A percentile compares a stretch with the other conserved stretches of the same genome.
These are phyloP conservation scores for Parnassius mnemosyne DNA, from an alignment of 2,888 invertebrate species.

Conservation along the genomic window DNA sequence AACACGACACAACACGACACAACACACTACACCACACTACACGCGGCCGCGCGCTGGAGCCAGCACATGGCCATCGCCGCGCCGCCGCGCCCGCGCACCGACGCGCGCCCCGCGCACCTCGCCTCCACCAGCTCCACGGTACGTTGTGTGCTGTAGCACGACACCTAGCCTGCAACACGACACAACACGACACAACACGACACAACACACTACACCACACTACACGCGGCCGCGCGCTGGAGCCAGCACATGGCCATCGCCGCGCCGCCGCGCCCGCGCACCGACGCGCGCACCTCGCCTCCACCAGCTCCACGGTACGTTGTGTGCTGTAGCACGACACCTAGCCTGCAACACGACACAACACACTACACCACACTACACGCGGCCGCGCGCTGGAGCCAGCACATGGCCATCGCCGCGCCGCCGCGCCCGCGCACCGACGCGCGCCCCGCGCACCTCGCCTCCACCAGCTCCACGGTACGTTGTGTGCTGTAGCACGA, in stretches of 20 bases:
- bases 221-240: slow-evolving; percentile 84
- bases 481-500: neutral
- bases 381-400: slow-evolving; percentile 85
- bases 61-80: slow-evolving; percentile 93
- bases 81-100: slow-evolving; percentile 89
- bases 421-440: slow-evolving; percentile 89
- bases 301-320: slow-evolving; percentile 83
- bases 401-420: slow-evolving; percentile 92
- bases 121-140: slow-evolving; percentile 86
- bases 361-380: no score
- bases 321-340: neutral
- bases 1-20: neutral
- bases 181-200: neutral
- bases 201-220: no score
- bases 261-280: slow-evolving; percentile 89
- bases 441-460: slow-evolving; percentile 87
- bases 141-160: neutral
- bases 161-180: neutral
- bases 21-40: no score
- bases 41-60: slow-evolving; percentile 84
- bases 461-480: slow-evolving; percentile 85
- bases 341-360: neutral
- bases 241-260: slow-evolving; percentile 92
- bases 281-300: slow-evolving; percentile 86
- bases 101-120: slow-evolving; percentile 87